Conservation (phyloP, 2,888 invertebrate species). For the Chloromyia formosa region DNA sequence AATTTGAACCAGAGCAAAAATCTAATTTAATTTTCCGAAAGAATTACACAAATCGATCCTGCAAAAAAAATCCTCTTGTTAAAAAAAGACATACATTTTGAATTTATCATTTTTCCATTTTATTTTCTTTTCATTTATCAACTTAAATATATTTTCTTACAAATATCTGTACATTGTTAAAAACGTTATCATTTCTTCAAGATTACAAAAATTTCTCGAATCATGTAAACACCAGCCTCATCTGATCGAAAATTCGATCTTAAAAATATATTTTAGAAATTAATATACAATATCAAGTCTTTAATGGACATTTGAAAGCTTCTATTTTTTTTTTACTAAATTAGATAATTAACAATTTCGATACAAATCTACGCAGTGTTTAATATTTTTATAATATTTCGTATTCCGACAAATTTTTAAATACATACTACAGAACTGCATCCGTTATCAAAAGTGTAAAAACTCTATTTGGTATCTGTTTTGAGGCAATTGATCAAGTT, state of each 20-base stretch:
- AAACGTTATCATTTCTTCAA: background rate
- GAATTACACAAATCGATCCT: too few relatives aligned
- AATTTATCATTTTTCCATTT: too few relatives aligned
- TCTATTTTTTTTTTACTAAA: background rate
- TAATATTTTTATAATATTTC: background rate
- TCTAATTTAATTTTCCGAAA: too few relatives aligned
- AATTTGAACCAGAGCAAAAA: too few relatives aligned
- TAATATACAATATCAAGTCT: background rate
- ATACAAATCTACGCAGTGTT: too few relatives aligned
- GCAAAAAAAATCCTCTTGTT: too few relatives aligned
- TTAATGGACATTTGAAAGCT: background rate
- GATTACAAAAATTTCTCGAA: constrained; percentile 35
- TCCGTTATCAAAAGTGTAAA: background rate
- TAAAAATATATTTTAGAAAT: too few relatives aligned
- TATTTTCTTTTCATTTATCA: too few relatives aligned
- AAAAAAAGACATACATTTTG: too few relatives aligned
- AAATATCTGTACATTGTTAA: constrained; percentile 14
- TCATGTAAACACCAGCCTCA: constrained; percentile 1
- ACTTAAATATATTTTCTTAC: too few relatives aligned
- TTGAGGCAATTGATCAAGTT: constrained; percentile 2
- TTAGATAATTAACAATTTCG: background rate
- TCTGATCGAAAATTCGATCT: too few relatives aligned
- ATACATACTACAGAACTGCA: background rate
- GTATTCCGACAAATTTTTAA: background rate
- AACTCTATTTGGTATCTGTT: background rate